Percentiles rank a stretch among this genome's conserved stretches.
These are phyloP conservation scores for Listrodromus nycthemerus DNA, from an alignment of 2,888 invertebrate genomes.

Conservation along the genomic window DNA sequence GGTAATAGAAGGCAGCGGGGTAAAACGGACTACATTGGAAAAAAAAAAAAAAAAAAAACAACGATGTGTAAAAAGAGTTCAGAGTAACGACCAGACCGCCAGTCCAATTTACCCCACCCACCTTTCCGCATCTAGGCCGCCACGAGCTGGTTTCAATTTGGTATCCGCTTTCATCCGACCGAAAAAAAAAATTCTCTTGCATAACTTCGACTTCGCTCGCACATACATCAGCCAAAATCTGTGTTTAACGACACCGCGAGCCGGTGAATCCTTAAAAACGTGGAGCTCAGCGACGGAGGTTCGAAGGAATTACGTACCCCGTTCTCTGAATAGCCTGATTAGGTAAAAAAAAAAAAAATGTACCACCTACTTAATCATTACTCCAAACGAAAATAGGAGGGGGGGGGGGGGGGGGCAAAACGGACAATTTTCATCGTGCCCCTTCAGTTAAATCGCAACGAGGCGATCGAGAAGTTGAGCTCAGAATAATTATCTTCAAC, in stretches of 20 bases:
- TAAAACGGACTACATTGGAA: no score
- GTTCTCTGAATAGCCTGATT: constrained; percentile 75
- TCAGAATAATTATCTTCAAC: constrained; percentile 38
- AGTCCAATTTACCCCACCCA: no score
- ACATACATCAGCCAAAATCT: constrained; percentile 35
- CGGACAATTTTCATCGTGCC: no score
- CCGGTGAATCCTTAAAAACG: constrained; percentile 82
- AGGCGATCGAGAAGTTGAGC: constrained; percentile 10
- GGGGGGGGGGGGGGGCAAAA: no score
- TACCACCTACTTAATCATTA: not conserved
- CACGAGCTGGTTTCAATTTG: no score
- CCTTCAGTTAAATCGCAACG: not conserved
- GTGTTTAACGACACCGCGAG: constrained; percentile 81
- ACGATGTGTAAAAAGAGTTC: no score
- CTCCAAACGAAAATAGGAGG: not conserved
- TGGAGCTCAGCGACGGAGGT: constrained; percentile 70
- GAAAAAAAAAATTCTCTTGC: constrained; percentile 64
- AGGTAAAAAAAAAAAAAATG: not conserved
- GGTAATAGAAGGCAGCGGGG: no score
- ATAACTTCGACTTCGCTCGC: constrained; percentile 71
- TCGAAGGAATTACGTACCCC: constrained; percentile 71
- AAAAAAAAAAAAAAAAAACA: no score
- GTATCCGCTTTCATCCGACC: no score
- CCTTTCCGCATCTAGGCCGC: no score
- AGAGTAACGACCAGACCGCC: no score